These are phyloP conservation scores for Lasiurus cinereus DNA, from an alignment of 2,113 vertebrate genomes.

Conservation along the genomic window DNA sequence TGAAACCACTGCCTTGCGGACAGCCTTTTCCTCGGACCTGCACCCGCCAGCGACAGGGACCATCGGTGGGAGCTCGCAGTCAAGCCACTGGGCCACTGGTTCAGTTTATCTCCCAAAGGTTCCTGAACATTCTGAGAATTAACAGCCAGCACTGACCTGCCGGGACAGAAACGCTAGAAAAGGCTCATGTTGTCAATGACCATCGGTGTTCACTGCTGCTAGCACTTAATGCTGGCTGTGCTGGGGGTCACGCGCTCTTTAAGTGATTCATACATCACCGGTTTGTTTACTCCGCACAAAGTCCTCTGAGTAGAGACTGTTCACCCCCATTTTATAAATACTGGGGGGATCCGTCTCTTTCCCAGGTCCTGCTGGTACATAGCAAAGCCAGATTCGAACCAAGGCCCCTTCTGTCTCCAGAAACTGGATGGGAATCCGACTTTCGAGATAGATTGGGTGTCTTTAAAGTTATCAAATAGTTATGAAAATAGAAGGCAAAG, in stretches of 20 bases:
- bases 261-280: neutral
- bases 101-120: neutral
- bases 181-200: neutral
- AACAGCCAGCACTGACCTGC: neutral
- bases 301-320: neutral
- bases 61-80: no score
- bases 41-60: no score
- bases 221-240: neutral
- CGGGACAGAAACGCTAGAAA: neutral
- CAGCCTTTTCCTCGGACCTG: neutral
- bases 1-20: neutral
- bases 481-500: neutral
- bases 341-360: neutral
- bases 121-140: constrained; percentile 55
- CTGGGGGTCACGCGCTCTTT: neutral
- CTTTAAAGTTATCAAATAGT: neutral
- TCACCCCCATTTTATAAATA: neutral
- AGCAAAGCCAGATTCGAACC: constrained; percentile 26
- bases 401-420: neutral
- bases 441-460: neutral
- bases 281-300: neutral
- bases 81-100: no score
- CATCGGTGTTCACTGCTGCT: neutral
- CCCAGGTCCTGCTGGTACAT: neutral
- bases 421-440: constrained; percentile 33